A percentile compares a stretch with the other conserved stretches of the same genome.
Conservation (phyloP, 2,888 invertebrate species). For the Cetonia aurata region DNA sequence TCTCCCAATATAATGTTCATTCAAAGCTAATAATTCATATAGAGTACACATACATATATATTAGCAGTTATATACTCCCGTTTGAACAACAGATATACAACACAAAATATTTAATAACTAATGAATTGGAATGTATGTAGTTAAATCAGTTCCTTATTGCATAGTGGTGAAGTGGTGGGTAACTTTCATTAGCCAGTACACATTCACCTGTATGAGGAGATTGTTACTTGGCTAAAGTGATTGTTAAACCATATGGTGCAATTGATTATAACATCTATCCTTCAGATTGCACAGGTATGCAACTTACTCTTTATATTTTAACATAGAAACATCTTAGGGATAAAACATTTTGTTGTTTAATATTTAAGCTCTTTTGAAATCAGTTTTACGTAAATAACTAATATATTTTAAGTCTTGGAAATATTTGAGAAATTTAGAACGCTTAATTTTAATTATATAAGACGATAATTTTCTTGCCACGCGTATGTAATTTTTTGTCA, state of each 20-base stretch:
- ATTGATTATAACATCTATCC: constrained; percentile 42
- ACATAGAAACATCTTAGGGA: constrained; percentile 9
- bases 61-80: constrained; percentile 39
- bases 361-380: not conserved
- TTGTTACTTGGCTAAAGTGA: constrained; percentile 53
- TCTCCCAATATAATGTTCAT: constrained; percentile 18
- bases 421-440: constrained; percentile 15
- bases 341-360: constrained; percentile 1
- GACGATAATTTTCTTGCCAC: constrained; percentile 51
- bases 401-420: not conserved
- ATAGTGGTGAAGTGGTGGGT: constrained; percentile 56
- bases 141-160: constrained; percentile 52
- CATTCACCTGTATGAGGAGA: constrained; percentile 62
- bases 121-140: constrained; percentile 49
- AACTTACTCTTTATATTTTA: constrained; percentile 39
- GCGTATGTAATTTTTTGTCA: constrained; percentile 51
- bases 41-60: constrained; percentile 29
- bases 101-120: constrained; percentile 41
- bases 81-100: constrained; percentile 44
- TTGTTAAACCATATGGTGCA: constrained; percentile 47
- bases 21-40: constrained; percentile 33
- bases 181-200: constrained; percentile 62
- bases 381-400: not conserved
- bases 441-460: constrained; percentile 38
- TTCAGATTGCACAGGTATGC: constrained; percentile 41